phyloP scores from a whole-genome alignment of 2,888 invertebrate species.

The Frankliniella intonsa region DNA sequence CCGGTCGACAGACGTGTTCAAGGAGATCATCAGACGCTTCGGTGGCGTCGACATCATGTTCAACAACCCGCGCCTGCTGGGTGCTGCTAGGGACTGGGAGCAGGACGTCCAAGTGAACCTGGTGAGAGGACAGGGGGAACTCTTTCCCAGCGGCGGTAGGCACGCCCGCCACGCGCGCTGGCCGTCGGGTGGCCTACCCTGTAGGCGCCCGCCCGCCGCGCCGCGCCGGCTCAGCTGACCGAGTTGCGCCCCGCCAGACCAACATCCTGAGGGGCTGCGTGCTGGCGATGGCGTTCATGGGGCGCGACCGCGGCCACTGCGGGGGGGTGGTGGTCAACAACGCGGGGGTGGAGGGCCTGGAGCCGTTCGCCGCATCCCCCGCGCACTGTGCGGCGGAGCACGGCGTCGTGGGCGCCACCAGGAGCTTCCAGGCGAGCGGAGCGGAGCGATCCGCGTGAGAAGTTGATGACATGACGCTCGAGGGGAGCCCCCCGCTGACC shows the following conservation, averaged over 20 bases:
- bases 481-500: no score
- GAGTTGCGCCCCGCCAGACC: conserved; percentile 41
- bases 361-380: conserved; percentile 51
- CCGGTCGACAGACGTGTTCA: conserved; percentile 37
- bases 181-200: neutral
- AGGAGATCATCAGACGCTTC: conserved; percentile 34
- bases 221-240: neutral
- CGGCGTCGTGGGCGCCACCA: conserved; percentile 45
- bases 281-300: conserved; percentile 56
- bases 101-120: conserved; percentile 47
- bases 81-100: conserved; percentile 45
- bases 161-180: neutral
- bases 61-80: conserved; percentile 44
- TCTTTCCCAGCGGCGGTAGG: neutral
- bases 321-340: conserved; percentile 65
- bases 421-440: neutral
- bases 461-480: no score
- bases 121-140: conserved; percentile 35
- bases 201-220: conserved; percentile 28
- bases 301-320: conserved; percentile 52
- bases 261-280: conserved; percentile 50
- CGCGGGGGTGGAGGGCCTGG: conserved; percentile 56
- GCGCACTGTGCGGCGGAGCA: conserved; percentile 58
- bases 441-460: no score
- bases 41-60: conserved; percentile 40